Percentiles rank a stretch among this genome's conserved stretches.
These are phyloP conservation scores for Pitta sordida DNA, from an alignment of 2,113 vertebrate genomes.

Conservation along the genomic window DNA sequence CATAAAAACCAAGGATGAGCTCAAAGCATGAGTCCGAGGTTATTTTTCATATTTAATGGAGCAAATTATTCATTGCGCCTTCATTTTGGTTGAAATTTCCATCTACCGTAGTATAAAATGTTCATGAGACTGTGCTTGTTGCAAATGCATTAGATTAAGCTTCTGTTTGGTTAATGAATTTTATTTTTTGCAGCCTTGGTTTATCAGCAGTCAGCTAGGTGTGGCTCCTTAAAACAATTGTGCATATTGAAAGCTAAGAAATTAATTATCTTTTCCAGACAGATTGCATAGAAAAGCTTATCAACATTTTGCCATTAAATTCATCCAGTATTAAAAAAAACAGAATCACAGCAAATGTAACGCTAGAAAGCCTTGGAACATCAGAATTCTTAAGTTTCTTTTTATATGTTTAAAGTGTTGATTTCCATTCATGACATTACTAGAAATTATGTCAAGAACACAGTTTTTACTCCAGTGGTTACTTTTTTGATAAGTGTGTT, in stretches of 20 bases:
- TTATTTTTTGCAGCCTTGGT: constrained; percentile 6
- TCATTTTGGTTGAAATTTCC: constrained; percentile 31
- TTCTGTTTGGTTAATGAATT: constrained; percentile 5
- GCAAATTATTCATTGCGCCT: neutral
- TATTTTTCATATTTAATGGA: constrained; percentile 19
- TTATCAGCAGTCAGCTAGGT: constrained; percentile 23
- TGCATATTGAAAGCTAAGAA: neutral
- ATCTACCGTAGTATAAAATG: neutral
- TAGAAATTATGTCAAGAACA: neutral
- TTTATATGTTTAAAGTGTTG: neutral
- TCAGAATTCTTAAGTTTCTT: neutral
- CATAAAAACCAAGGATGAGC: constrained; percentile 21
- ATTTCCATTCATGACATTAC: neutral
- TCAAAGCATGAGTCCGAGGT: neutral
- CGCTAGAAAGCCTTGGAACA: neutral
- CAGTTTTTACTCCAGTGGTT: neutral
- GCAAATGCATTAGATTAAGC: constrained; percentile 20
- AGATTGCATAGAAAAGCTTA: neutral
- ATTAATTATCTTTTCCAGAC: neutral
- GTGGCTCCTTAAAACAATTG: constrained; percentile 21
- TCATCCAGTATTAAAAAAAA: neutral
- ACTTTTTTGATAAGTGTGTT: neutral
- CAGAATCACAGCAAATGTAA: neutral
- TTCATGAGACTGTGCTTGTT: constrained; percentile 4
- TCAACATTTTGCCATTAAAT: neutral